Evolutionary conservation across 2,888 invertebrate species (phyloP).

Genomic region (Andrena bicolor): DNA sequence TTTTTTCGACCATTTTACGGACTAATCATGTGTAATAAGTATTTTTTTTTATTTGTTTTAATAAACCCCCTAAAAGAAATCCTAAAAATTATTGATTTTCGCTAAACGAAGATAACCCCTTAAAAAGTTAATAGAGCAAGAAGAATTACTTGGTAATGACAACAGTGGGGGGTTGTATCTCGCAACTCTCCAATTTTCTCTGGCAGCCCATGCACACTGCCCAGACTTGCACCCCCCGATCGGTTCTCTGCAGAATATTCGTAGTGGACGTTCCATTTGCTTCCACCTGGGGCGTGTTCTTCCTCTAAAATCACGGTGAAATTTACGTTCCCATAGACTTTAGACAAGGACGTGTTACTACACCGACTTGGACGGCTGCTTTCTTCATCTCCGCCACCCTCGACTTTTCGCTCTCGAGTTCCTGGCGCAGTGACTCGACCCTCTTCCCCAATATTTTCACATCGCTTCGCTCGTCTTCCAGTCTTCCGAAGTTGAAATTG

Average conservation of each 20-base stretch:
- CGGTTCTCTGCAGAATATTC: slow-evolving; percentile 43
- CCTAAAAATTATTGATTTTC: no score
- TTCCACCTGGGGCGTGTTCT: slow-evolving; percentile 1
- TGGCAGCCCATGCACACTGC: slow-evolving; percentile 74
- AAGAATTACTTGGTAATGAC: slow-evolving; percentile 75
- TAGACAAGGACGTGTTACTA: not conserved
- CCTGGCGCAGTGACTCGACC: slow-evolving; percentile 22
- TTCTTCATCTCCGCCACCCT: slow-evolving; percentile 28
- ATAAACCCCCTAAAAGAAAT: no score
- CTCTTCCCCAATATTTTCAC: slow-evolving; percentile 47
- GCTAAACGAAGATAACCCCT: no score
- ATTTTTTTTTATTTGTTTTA: no score
- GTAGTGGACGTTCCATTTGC: slow-evolving; percentile 64
- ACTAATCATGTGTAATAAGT: no score
- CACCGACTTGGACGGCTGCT: slow-evolving; percentile 21
- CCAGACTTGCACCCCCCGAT: slow-evolving; percentile 68
- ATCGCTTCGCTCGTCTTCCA: slow-evolving; percentile 52
- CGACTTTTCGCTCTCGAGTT: slow-evolving; percentile 41
- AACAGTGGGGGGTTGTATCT: slow-evolving; percentile 67
- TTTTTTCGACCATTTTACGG: no score
- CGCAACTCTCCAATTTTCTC: slow-evolving; percentile 67
- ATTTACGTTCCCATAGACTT: not conserved
- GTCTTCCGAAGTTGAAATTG: slow-evolving; percentile 40
- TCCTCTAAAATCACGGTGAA: slow-evolving; percentile 33
- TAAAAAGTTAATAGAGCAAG: not conserved